Evolutionary conservation across 2,888 invertebrate species (phyloP).

Genomic region (Netelia virgata): DNA sequence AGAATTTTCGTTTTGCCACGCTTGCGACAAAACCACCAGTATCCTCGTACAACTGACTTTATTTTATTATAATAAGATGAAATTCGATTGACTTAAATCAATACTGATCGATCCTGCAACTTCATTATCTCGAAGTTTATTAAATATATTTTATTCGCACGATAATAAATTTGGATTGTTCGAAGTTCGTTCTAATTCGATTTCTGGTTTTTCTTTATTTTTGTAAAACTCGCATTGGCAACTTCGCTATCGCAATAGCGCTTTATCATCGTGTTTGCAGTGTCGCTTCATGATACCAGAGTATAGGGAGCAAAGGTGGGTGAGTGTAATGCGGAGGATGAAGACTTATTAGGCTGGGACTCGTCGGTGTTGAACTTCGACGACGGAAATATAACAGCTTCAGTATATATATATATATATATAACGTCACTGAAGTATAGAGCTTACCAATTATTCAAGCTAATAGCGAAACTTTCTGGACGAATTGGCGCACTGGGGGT

Average conservation of each 20-base stretch:
- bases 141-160: no score
- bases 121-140: no score
- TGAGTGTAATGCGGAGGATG: slow-evolving; percentile 33
- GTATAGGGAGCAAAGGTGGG: slow-evolving; percentile 17
- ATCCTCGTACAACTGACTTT: no score
- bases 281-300: slow-evolving; percentile 12
- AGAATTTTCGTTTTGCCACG: no score
- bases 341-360: slow-evolving; percentile 50
- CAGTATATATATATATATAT: slow-evolving; percentile 1
- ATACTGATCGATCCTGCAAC: no score
- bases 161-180: background rate
- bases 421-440: slow-evolving; percentile 15
- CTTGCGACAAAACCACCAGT: no score
- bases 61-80: no score
- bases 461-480: slow-evolving; percentile 71
- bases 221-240: background rate
- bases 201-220: background rate
- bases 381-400: slow-evolving; percentile 25
- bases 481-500: slow-evolving; percentile 38
- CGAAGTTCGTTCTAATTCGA: background rate
- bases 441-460: slow-evolving; percentile 69
- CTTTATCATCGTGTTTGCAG: slow-evolving; percentile 29
- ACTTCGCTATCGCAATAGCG: background rate
- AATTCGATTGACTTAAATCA: no score
- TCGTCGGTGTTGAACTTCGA: slow-evolving; percentile 46